Conservation (phyloP, 2,113 vertebrate genomes). For the Baryphthengus martii region DNA sequence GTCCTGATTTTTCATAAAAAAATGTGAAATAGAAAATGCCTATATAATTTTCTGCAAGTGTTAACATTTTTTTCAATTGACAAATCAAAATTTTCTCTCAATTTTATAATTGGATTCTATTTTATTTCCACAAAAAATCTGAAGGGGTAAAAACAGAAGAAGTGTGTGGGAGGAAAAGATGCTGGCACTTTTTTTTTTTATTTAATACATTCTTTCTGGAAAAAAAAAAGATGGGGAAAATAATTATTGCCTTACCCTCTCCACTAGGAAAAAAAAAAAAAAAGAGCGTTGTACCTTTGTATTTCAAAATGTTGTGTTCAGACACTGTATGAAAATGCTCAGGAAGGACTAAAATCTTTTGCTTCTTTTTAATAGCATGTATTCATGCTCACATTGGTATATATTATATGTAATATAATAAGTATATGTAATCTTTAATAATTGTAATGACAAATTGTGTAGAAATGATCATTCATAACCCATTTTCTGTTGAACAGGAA, state of each 20-base stretch:
- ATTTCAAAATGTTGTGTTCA: conserved; percentile 22
- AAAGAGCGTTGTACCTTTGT: neutral
- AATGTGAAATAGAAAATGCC: conserved; percentile 10
- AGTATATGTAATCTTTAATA: neutral
- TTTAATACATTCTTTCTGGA: neutral
- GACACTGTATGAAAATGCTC: neutral
- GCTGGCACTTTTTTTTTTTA: neutral
- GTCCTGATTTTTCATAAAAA: conserved; percentile 25
- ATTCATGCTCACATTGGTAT: neutral
- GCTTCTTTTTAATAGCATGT: neutral
- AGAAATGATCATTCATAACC: neutral
- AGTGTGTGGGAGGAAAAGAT: conserved; percentile 17
- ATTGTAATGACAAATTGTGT: neutral
- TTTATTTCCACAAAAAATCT: conserved; percentile 50
- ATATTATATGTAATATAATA: neutral
- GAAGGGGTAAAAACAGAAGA: conserved; percentile 51
- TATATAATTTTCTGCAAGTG: conserved; percentile 50
- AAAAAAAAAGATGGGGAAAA: neutral
- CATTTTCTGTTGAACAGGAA: neutral
- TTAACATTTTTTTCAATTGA: conserved; percentile 49
- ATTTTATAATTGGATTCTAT: conserved; percentile 44
- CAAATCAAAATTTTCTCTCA: conserved; percentile 45
- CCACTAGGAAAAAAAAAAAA: neutral
- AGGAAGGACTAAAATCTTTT: neutral
- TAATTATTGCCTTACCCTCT: conserved; percentile 14